A percentile compares a stretch with the other conserved stretches of the same genome.
Evolutionary conservation across 37 sponge, comb jelly and placozoan genomes (phyloP).

Genomic region (Ephydatia muelleri): DNA sequence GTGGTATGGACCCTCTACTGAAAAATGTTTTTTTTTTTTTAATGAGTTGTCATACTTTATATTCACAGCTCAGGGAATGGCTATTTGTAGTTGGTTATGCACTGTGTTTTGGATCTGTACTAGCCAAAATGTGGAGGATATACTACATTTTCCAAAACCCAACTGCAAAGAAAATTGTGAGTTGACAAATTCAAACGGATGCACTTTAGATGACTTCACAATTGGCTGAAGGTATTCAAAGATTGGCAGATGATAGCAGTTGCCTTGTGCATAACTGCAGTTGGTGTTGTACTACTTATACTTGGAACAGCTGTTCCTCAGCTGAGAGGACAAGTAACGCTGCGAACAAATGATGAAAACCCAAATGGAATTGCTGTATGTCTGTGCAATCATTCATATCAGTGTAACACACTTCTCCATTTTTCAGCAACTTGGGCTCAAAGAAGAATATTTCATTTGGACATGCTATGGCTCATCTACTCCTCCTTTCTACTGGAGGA

Average conservation of each 20-base stretch:
- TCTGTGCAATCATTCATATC: background rate
- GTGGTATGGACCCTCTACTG: background rate
- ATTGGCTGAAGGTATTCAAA: background rate
- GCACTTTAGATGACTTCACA: background rate
- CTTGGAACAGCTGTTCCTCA: background rate
- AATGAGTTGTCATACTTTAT: background rate
- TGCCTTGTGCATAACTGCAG: background rate
- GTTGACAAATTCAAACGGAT: background rate
- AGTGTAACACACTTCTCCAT: background rate
- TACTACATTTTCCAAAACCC: background rate
- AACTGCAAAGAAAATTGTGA: background rate
- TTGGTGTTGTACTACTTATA: background rate
- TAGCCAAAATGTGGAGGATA: background rate
- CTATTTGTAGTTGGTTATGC: background rate
- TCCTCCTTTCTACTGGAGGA: background rate
- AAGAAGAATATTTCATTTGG: background rate
- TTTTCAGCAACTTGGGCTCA: background rate
- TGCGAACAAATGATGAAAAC: background rate
- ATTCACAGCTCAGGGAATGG: background rate
- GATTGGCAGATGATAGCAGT: conserved; percentile 15
- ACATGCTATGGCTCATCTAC: background rate
- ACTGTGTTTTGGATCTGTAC: background rate
- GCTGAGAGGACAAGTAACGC: background rate
- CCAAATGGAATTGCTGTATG: background rate
- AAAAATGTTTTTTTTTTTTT: too few relatives aligned